Conservation (phyloP, 2,888 invertebrate genomes). For the Elysia crispata region DNA sequence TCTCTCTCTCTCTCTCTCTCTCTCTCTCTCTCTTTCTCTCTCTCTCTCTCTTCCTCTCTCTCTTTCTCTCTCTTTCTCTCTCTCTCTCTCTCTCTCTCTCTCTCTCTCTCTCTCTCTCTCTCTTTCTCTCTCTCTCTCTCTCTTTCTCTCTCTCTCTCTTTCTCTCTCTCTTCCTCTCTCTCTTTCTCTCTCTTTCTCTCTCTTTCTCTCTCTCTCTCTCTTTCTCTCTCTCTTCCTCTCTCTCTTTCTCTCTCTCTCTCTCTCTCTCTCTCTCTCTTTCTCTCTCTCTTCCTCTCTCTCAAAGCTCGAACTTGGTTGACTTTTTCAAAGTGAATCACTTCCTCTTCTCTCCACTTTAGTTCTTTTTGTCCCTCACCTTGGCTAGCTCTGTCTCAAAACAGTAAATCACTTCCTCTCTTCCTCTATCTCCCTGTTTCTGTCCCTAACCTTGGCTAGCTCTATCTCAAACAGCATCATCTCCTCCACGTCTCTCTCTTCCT, state of each 20-base stretch:
- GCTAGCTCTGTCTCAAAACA: too few relatives aligned
- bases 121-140: constrained; percentile 21
- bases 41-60: too few relatives aligned
- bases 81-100: constrained; percentile 15
- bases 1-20: too few relatives aligned
- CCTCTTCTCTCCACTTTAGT: too few relatives aligned
- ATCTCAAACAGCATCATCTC: constrained; percentile 92
- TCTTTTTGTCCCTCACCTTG: too few relatives aligned
- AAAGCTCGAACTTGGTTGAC: too few relatives aligned
- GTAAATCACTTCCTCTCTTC: too few relatives aligned
- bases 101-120: constrained; percentile 37
- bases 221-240: constrained; percentile 15
- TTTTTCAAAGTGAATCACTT: too few relatives aligned
- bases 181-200: constrained; percentile 27
- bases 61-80: too few relatives aligned
- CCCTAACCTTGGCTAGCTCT: constrained; percentile 90
- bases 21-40: too few relatives aligned
- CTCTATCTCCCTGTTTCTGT: too few relatives aligned
- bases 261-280: constrained; percentile 17
- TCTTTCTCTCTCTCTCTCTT: constrained; percentile 32
- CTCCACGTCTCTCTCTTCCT: constrained; percentile 84
- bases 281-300: background rate
- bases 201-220: constrained; percentile 23
- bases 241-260: constrained; percentile 11
- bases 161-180: constrained; percentile 23